Evolutionary conservation across 2,113 vertebrate species (phyloP), one percentile per base, ranked within the genome.

Genomic region (Pteruthius melanotis): DNA sequence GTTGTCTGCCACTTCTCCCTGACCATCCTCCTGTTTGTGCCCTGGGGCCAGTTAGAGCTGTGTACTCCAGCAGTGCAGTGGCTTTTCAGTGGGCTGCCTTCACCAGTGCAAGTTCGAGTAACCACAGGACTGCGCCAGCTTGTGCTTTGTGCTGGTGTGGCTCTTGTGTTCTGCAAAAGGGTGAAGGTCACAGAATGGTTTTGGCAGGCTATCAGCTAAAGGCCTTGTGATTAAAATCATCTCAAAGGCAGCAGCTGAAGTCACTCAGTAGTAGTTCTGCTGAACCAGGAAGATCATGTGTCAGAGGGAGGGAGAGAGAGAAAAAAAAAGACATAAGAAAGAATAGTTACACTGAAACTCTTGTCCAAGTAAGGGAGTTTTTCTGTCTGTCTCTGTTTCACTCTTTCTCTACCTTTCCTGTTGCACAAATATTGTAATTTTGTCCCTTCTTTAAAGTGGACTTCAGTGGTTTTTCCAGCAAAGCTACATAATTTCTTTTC

Each of bases 371-470:
- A 63, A 76, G 15, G 11, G 26, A 47, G 7, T 64, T 84, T 81
- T 68, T 13, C 39, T 39, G 54, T 18, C 13, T 50, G 7, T n/a
- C 14, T 74, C 27, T 35, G 6, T 40, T n/a, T 23, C 22, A 10
- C 4, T 82, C 6, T 31, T 42, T 45, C 30, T 30, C 21, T 11
- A 14, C 27, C 44, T n/a, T 74, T 75, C 17, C 7, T 74, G 37
- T 44, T 2, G 1, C 14, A 42, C 15, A 56, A 59, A 42, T 0
- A 0, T 7, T 61, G 21, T 15, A 37, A 10, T 52, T 64, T 42
- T 33, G 4, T 37, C 24, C 14, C 6, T 88, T 56, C 42, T 24
- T 39, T 71, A 10, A n/a, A 35, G 11, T 3, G 1, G 26, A 19
- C 31, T 27, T 56, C 27, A 31, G 49, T 39, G 33, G 1, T 82